phyloP scores from a whole-genome alignment of 2,888 invertebrate species.

The Tricholauxania praeusta region DNA sequence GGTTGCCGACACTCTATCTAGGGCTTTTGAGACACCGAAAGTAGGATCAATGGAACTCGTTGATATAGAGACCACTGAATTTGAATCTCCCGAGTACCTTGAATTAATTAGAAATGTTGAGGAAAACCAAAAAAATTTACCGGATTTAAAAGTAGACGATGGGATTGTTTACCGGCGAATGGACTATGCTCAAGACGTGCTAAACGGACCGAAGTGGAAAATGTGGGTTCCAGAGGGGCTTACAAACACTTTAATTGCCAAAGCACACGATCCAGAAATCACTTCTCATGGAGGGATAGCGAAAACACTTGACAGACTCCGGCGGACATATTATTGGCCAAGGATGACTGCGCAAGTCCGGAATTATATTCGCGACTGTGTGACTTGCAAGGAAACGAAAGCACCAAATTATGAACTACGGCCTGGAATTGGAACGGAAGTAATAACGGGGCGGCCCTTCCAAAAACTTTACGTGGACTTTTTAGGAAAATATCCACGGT shows the following conservation, averaged over 20 bases:
- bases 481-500: too few species aligned
- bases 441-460: too few species aligned
- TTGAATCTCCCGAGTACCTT: slow-evolving; percentile 24
- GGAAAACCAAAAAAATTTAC: slow-evolving; percentile 34
- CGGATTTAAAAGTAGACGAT: slow-evolving; percentile 42
- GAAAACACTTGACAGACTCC: slow-evolving; percentile 33
- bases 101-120: background rate
- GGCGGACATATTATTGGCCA: too few species aligned
- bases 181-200: slow-evolving; percentile 2
- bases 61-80: too few species aligned
- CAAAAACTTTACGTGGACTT: too few species aligned
- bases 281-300: slow-evolving; percentile 18
- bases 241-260: slow-evolving; percentile 7
- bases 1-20: slow-evolving; percentile 36
- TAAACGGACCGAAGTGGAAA: slow-evolving; percentile 26
- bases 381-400: too few species aligned
- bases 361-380: too few species aligned
- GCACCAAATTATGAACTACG: too few species aligned
- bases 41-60: background rate
- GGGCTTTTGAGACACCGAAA: background rate
- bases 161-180: slow-evolving; percentile 1
- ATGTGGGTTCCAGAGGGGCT: slow-evolving; percentile 29
- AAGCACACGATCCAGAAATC: background rate
- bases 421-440: too few species aligned
- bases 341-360: too few species aligned